These are phyloP conservation scores for Corythaixoides concolor DNA, from an alignment of 2,113 vertebrate species.

Conservation along the genomic window DNA sequence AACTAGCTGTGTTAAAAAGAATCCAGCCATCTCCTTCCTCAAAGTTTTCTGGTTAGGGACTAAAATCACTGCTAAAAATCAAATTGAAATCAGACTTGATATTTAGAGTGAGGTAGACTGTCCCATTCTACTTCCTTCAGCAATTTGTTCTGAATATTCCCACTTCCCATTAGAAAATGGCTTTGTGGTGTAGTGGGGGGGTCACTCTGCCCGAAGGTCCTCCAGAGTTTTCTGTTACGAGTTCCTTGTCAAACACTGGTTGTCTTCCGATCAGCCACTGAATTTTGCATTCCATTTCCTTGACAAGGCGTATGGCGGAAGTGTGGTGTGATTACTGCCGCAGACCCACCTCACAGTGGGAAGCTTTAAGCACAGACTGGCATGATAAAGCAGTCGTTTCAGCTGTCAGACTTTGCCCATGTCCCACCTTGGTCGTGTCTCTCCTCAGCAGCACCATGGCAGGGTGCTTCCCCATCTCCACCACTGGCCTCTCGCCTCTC, in stretches of 20 bases:
- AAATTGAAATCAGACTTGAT: constrained; percentile 21
- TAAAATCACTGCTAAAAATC: constrained; percentile 56
- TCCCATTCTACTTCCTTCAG: not conserved
- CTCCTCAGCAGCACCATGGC: accelerated
- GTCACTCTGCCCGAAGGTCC: not conserved
- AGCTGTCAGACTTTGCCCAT: not conserved
- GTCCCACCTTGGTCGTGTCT: accelerated
- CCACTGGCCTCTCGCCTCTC: not conserved
- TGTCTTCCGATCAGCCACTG: not conserved
- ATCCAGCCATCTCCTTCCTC: not conserved
- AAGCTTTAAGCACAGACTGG: not conserved
- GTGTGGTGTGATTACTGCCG: too few species aligned
- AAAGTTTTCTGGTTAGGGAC: constrained; percentile 11
- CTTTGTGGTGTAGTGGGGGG: not conserved
- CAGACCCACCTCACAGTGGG: accelerated
- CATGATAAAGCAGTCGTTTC: accelerated
- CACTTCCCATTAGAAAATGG: not conserved
- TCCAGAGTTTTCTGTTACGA: not conserved
- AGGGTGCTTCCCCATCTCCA: not conserved
- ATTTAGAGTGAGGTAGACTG: not conserved
- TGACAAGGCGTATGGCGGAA: not conserved
- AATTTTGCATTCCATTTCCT: not conserved
- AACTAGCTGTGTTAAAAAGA: not conserved
- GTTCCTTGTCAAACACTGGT: not conserved
- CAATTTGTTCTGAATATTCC: not conserved